Percentiles rank a stretch among this genome's conserved stretches.
Evolutionary conservation across 2,888 invertebrate species (phyloP).

Genomic region (Nipponacmea schrenckii): DNA sequence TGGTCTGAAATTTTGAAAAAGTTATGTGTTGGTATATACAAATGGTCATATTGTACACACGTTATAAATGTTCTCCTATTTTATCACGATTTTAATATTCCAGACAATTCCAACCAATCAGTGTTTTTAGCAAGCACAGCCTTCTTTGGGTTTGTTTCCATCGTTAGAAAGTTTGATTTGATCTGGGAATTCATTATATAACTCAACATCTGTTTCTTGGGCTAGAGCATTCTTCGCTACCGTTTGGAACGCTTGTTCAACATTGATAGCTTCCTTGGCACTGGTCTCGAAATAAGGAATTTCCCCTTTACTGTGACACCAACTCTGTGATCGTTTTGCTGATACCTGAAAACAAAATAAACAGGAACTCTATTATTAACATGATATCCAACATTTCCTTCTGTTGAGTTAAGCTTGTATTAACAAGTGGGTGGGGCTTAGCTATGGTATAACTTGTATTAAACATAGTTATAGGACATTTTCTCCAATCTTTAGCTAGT

Average conservation of each 20-base stretch:
- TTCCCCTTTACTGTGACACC: conserved; percentile 99
- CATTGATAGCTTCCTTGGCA: conserved; percentile 98
- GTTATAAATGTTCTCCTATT: too few relatives aligned
- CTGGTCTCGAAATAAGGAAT: conserved; percentile 99
- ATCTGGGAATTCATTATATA: conserved; percentile 97
- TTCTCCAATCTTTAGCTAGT: too few relatives aligned
- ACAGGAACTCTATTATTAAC: neutral
- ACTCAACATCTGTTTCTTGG: conserved; percentile 81
- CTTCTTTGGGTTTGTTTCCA: conserved; percentile 51
- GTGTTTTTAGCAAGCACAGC: conserved; percentile 54
- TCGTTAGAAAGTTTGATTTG: conserved; percentile 76
- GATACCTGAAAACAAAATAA: conserved; percentile 62
- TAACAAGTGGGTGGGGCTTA: neutral
- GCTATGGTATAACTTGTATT: too few relatives aligned
- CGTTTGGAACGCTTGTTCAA: conserved; percentile 98
- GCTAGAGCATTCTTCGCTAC: conserved; percentile 98
- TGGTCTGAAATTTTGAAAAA: too few relatives aligned
- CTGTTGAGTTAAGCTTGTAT: too few relatives aligned
- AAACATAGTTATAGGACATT: too few relatives aligned
- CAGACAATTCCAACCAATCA: too few relatives aligned
- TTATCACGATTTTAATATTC: too few relatives aligned
- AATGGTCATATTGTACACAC: too few relatives aligned
- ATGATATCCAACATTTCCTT: too few relatives aligned
- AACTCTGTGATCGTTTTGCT: conserved; percentile 81
- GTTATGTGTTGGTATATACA: too few relatives aligned